These are phyloP conservation scores for Drosophila vallismaia DNA, from an alignment of 2,888 invertebrate species.

Conservation along the genomic window DNA sequence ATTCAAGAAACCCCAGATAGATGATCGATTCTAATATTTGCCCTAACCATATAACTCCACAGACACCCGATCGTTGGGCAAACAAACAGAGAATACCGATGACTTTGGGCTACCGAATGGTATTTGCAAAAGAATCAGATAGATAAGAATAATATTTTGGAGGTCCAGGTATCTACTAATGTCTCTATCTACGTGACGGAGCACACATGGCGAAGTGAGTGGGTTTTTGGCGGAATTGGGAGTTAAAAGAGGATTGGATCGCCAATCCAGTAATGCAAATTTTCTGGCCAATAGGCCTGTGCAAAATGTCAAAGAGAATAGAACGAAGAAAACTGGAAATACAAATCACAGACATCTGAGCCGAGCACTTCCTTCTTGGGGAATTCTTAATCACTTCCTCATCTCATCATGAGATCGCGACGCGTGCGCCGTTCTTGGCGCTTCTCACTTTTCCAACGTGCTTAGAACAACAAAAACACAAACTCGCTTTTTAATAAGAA, in stretches of 20 bases:
- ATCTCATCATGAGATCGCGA: conserved; percentile 60
- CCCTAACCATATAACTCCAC: conserved; percentile 21
- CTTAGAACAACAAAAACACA: conserved; percentile 52
- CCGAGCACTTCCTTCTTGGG: conserved; percentile 73
- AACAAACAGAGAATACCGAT: conserved; percentile 33
- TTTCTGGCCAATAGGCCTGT: conserved; percentile 31
- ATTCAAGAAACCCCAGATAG: conserved; percentile 32
- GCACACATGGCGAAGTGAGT: conserved; percentile 12
- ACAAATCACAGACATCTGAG: conserved; percentile 64
- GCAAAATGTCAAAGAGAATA: conserved; percentile 24
- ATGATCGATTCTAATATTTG: conserved; percentile 45
- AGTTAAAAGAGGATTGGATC: conserved; percentile 15
- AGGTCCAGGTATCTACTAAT: conserved; percentile 33
- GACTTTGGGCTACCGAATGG: conserved; percentile 45
- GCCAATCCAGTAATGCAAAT: conserved; percentile 38
- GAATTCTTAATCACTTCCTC: conserved; percentile 75
- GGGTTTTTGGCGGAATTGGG: conserved; percentile 8
- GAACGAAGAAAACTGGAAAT: conserved; percentile 65
- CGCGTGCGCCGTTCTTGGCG: conserved; percentile 77
- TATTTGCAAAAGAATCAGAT: conserved; percentile 65
- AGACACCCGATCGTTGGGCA: conserved; percentile 41
- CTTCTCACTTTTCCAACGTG: conserved; percentile 74
- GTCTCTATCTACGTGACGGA: conserved; percentile 36
- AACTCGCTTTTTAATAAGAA: conserved; percentile 78
- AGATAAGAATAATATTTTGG: conserved; percentile 44